Evolutionary conservation across 2,113 vertebrate genomes (phyloP).

Genomic region (Cardinalis cardinalis): DNA sequence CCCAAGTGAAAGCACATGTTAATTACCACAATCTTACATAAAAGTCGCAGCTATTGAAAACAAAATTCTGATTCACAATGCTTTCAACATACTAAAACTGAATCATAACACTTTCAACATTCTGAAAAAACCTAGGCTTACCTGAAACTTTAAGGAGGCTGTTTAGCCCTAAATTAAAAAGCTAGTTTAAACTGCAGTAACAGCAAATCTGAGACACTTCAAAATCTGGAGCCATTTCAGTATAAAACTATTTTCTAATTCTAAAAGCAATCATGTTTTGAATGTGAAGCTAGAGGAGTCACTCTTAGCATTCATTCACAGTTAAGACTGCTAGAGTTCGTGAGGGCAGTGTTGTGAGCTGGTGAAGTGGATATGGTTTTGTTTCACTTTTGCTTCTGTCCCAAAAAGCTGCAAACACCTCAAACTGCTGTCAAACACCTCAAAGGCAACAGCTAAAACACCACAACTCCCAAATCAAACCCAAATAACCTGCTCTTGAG

Average conservation of each 20-base stretch:
- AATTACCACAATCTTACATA: not conserved
- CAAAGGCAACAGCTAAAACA: not conserved
- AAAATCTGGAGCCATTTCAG: not conserved
- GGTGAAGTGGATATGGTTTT: not conserved
- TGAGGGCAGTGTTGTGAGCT: not conserved
- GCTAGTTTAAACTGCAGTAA: not conserved
- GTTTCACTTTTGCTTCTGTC: not conserved
- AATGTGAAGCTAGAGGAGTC: not conserved
- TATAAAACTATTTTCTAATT: not conserved
- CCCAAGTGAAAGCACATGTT: not conserved
- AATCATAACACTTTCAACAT: not conserved
- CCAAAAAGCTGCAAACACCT: not conserved
- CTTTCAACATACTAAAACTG: not conserved
- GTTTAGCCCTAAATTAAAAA: not conserved
- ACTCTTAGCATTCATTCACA: not conserved
- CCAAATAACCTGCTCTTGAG: not conserved
- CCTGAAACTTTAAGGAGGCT: not conserved
- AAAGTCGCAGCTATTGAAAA: not conserved
- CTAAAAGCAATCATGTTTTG: not conserved
- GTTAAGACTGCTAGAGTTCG: rapidly evolving
- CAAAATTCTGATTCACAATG: not conserved
- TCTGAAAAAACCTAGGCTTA: not conserved
- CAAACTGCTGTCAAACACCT: not conserved
- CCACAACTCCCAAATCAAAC: not conserved
- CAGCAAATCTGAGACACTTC: not conserved